Conservation (phyloP, 2,113 vertebrate species). For the Probosciger aterrimus region DNA sequence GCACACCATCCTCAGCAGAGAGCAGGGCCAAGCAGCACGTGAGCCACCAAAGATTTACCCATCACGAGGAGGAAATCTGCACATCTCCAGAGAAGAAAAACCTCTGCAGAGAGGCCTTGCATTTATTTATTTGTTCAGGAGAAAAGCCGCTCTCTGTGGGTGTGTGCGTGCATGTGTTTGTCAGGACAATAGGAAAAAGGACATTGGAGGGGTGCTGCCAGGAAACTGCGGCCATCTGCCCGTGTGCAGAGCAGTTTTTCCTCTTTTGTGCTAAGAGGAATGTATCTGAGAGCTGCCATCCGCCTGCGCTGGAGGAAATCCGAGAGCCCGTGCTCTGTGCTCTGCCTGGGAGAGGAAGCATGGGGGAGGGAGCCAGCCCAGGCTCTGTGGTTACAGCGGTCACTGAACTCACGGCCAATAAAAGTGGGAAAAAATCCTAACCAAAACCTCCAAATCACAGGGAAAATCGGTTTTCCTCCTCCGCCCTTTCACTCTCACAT, state of each 20-base stretch:
- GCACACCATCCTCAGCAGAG: not conserved
- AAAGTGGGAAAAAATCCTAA: not conserved
- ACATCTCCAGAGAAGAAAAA: not conserved
- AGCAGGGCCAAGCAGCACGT: not conserved
- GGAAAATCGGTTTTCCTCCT: not conserved
- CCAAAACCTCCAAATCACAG: not conserved
- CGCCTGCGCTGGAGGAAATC: conserved; percentile 52
- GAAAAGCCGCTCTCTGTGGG: not conserved
- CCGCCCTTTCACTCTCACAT: not conserved
- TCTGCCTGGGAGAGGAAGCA: conserved; percentile 33
- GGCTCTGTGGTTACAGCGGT: conserved; percentile 21
- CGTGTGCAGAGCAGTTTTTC: not conserved
- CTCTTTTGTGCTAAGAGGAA: conserved; percentile 30
- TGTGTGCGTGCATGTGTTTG: not conserved
- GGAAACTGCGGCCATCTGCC: conserved; percentile 50
- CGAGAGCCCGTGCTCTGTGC: not conserved
- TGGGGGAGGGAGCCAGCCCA: conserved; percentile 4
- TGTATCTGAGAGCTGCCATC: conserved; percentile 28
- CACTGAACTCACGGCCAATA: conserved; percentile 20
- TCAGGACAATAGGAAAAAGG: conserved; percentile 44
- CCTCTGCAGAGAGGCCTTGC: not conserved
- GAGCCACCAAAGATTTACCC: not conserved
- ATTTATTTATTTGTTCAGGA: conserved; percentile 34
- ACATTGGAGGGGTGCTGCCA: not conserved
- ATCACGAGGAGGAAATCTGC: not conserved